These are phyloP conservation scores for Hybos culiciformis DNA, from an alignment of 2,888 invertebrate genomes.

Conservation along the genomic window DNA sequence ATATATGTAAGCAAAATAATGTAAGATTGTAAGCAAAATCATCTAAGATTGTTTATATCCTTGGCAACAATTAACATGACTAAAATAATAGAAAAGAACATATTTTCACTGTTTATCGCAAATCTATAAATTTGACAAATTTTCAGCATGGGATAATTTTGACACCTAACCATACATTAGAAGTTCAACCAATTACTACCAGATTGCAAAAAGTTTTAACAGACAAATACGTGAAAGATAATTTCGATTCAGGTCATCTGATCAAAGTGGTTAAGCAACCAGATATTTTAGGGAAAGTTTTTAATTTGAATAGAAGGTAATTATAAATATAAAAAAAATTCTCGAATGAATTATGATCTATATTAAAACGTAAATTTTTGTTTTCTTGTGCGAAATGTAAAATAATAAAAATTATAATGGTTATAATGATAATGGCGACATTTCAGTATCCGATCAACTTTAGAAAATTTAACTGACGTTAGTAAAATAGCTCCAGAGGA, in stretches of 20 bases:
- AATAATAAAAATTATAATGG: too few species aligned
- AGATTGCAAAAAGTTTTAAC: conserved; percentile 33
- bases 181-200: conserved; percentile 49
- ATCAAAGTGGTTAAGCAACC: conserved; percentile 6
- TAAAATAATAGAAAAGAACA: neutral
- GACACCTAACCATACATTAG: conserved; percentile 50
- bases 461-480: too few species aligned
- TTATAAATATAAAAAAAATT: neutral
- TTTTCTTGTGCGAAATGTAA: too few species aligned
- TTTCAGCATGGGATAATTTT: conserved; percentile 53
- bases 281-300: conserved; percentile 8
- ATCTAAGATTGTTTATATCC: neutral
- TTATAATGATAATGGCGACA: too few species aligned
- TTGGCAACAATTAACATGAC: neutral
- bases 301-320: conserved; percentile 13
- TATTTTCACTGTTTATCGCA: neutral
- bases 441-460: too few species aligned
- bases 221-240: neutral
- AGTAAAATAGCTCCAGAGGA: neutral
- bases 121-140: neutral
- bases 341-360: neutral
- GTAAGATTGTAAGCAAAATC: neutral
- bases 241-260: conserved; percentile 4
- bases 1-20: neutral
- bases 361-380: neutral